These are phyloP conservation scores for Ditula angustiorana DNA, from an alignment of 2,888 invertebrate species.

Conservation along the genomic window DNA sequence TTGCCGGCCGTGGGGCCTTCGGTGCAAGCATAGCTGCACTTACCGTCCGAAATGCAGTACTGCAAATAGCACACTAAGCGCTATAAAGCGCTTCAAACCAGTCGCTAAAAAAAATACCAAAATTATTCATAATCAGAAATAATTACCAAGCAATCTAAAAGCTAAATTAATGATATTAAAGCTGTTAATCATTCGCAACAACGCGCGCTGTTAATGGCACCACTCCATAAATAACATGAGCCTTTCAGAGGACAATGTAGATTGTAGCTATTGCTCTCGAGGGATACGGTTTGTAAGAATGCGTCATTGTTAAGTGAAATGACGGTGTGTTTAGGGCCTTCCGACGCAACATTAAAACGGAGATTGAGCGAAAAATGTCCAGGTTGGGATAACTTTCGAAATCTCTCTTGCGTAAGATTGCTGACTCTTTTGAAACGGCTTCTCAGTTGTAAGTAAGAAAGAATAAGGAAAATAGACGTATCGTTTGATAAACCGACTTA, in stretches of 20 bases:
- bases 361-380: constrained; percentile 20
- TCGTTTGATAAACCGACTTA: no score
- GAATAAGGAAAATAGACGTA: no score
- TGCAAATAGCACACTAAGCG: no score
- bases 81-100: no score
- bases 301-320: constrained; percentile 39
- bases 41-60: no score
- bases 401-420: no score
- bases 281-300: constrained; percentile 35
- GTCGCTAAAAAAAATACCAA: no score
- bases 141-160: neutral
- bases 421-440: no score
- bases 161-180: neutral
- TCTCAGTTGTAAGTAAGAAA: no score
- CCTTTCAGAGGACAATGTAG: constrained; percentile 40
- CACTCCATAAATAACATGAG: constrained; percentile 27
- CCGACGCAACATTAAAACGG: constrained; percentile 7
- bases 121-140: no score
- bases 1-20: no score
- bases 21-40: no score
- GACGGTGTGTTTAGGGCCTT: constrained; percentile 25
- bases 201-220: constrained; percentile 18
- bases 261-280: constrained; percentile 34
- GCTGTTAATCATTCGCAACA: constrained; percentile 16
- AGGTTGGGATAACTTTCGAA: constrained; percentile 5